These are phyloP conservation scores for Odontomachus brunneus DNA, from an alignment of 1,140 invertebrate species.

Conservation along the genomic window DNA sequence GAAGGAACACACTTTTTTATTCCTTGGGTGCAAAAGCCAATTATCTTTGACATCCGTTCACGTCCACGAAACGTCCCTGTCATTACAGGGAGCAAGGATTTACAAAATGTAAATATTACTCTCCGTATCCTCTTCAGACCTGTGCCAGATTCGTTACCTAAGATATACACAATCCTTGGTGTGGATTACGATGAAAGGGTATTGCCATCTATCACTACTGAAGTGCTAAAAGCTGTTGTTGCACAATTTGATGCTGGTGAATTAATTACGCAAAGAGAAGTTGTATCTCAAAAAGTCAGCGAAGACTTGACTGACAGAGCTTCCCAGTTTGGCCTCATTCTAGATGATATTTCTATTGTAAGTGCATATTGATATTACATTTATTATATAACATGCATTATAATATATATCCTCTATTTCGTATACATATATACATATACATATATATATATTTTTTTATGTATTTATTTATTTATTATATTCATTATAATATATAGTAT, in stretches of 20 bases:
- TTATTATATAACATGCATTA: no score
- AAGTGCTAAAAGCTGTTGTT: slow-evolving; percentile 99
- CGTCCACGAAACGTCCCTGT: slow-evolving; percentile 98
- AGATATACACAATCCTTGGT: slow-evolving; percentile 98
- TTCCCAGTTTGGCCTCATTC: slow-evolving; percentile 97
- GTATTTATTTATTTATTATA: no score
- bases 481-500: no score
- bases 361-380: slow-evolving; percentile 75
- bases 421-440: no score
- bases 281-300: slow-evolving; percentile 98
- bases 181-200: slow-evolving; percentile 99
- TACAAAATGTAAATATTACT: slow-evolving; percentile 99
- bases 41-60: slow-evolving; percentile 98
- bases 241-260: slow-evolving; percentile 99
- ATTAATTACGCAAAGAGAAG: slow-evolving; percentile 99
- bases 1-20: slow-evolving; percentile 99
- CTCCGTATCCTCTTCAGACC: slow-evolving; percentile 98
- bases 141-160: slow-evolving; percentile 93
- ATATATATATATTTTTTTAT: no score
- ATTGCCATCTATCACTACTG: slow-evolving; percentile 98
- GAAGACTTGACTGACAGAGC: slow-evolving; percentile 97
- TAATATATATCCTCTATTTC: no score
- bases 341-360: slow-evolving; percentile 99
- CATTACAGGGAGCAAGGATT: slow-evolving; percentile 99
- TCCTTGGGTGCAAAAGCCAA: slow-evolving; percentile 99